Conservation (phyloP, 2,888 invertebrate genomes). For the Hoplodrina blanda region DNA sequence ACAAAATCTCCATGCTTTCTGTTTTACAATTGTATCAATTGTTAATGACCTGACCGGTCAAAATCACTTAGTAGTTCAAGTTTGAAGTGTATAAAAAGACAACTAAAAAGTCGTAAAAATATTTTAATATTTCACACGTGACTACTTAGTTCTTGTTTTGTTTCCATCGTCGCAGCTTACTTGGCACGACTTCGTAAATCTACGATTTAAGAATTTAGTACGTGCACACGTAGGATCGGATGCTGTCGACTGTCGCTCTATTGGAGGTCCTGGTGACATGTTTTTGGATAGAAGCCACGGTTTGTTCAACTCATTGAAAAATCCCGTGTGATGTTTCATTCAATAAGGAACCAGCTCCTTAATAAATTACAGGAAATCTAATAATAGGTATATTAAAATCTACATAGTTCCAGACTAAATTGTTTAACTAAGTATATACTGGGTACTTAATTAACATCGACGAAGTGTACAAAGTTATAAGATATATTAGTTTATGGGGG, state of each 20-base stretch:
- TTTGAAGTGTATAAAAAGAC: neutral
- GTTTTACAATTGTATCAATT: neutral
- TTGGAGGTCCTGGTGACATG: slow-evolving; percentile 43
- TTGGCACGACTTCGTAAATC: slow-evolving; percentile 51
- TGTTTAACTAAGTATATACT: too few species aligned
- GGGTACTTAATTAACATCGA: neutral
- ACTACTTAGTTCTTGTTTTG: slow-evolving; percentile 42
- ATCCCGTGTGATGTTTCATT: slow-evolving; percentile 18
- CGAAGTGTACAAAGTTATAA: too few species aligned
- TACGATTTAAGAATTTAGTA: slow-evolving; percentile 54
- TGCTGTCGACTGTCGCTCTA: slow-evolving; percentile 51
- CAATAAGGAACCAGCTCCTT: neutral
- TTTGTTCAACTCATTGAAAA: slow-evolving; percentile 29
- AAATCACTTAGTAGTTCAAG: neutral
- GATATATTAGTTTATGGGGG: too few species aligned
- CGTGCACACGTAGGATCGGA: slow-evolving; percentile 46
- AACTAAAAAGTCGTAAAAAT: neutral
- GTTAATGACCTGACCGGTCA: neutral
- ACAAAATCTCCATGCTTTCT: neutral
- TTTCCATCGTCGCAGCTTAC: slow-evolving; percentile 41
- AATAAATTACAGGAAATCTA: neutral
- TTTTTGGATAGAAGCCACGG: slow-evolving; percentile 55
- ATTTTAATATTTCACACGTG: slow-evolving; percentile 35
- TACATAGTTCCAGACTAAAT: too few species aligned
- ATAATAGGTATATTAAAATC: too few species aligned